phyloP scores from a whole-genome alignment of 2,797 vertebrate species.

The Gymnoscopelus braueri region DNA sequence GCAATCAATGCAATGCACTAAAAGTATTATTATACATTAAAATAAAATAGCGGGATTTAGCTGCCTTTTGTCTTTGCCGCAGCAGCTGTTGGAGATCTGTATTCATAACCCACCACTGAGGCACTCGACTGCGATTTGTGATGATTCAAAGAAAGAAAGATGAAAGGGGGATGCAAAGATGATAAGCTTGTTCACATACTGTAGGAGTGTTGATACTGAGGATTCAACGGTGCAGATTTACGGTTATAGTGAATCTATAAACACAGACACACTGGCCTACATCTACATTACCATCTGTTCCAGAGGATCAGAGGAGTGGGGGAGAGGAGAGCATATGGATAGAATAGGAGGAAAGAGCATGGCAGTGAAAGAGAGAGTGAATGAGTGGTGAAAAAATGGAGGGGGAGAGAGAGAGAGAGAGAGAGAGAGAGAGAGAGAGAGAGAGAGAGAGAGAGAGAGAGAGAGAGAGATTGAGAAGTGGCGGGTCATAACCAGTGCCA shows the following conservation, averaged over 20 bases:
- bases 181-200: too few relatives aligned
- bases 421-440: too few relatives aligned
- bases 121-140: not conserved
- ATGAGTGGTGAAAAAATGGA: too few relatives aligned
- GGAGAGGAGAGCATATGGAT: not conserved
- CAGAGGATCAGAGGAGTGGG: not conserved
- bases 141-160: too few relatives aligned
- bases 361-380: too few relatives aligned
- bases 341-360: not conserved
- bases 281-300: not conserved
- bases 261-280: not conserved
- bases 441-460: not conserved
- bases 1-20: not conserved
- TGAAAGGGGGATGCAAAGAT: not conserved
- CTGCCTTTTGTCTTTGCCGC: not conserved
- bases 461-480: not conserved
- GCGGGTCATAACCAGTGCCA: conserved; percentile 41
- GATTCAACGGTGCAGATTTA: too few relatives aligned
- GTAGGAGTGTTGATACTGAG: too few relatives aligned
- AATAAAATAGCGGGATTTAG: too few relatives aligned
- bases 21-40: too few relatives aligned
- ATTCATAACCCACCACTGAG: conserved; percentile 35
- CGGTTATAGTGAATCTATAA: too few relatives aligned
- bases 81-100: conserved; percentile 26
- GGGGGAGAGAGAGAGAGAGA: not conserved